Base-by-base conservation (phyloP, 2,797 vertebrate genomes). In the Ctenosaura bakeri region DNA sequence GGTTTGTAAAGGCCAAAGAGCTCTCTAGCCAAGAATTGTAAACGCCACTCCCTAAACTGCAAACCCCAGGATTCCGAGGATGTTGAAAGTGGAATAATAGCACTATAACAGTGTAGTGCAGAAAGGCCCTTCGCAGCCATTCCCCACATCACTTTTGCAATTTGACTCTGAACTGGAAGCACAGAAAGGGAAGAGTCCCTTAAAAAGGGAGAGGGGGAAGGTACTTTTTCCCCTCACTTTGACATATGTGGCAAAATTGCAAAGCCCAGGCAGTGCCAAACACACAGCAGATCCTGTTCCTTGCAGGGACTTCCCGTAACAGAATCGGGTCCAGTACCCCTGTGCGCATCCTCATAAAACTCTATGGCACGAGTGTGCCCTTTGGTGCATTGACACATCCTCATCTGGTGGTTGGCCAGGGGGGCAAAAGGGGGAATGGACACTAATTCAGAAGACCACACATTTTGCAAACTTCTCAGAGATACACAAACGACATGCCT, bases 401-500 rank as follows among this genome's bases (percentile, higher is more conserved):
- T 64, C 84, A 66, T 88, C 86, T 80, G 22, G 62, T 35, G 59
- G 66, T 69, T 69, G 9, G 9, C 12, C 0, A 18, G 66, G 4
- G 22, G 32, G 69, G 35, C 42, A 46, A 62, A 92, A 80, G 13
- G 66, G 66, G 59, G 54, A 66, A 91, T 81, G 42, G 83, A 90
- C 22, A 59, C 76, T 89, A 91, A 74, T 56, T 86, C 87, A 89
- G 66, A 73, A 85, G 59, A 88, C 77, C 1, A 18, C 32, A 62
- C 18, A 73, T 86, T 83, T 54, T 50, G 50, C 42, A 64, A 32
- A 91, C 0, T 18, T 12, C 54, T 77, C 76, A 90, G 69, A 78
- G 83, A 89, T 90, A 87, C n/a, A 89, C 0, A 0, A 94, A 89
- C 78, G 9, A 89, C 79, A 91, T 88, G 92, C 90, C 92, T 95